Percentiles rank a stretch among this genome's conserved stretches.
These are phyloP conservation scores for Gambusia holbrooki DNA, from an alignment of 2,113 vertebrate species.

Conservation along the genomic window DNA sequence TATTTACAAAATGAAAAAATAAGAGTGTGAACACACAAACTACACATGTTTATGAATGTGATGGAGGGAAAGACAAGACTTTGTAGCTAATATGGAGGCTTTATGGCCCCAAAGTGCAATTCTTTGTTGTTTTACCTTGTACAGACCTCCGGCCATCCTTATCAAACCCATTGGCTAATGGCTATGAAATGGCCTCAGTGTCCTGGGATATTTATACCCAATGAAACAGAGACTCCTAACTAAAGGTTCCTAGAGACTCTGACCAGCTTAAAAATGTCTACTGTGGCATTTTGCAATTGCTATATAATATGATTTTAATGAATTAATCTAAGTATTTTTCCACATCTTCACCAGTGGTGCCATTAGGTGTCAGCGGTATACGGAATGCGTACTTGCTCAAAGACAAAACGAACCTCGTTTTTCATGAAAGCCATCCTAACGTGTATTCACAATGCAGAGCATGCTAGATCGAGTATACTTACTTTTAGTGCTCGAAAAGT, in stretches of 20 bases:
- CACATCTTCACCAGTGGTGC: not conserved
- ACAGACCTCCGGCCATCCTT: too few relatives aligned
- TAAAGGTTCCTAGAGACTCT: not conserved
- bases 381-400: slow-evolving; percentile 43
- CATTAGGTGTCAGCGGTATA: not conserved
- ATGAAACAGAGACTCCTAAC: not conserved
- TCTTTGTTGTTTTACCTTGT: too few relatives aligned
- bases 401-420: slow-evolving; percentile 10
- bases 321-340: not conserved
- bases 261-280: not conserved
- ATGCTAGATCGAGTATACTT: slow-evolving; percentile 34
- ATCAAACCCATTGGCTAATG: too few relatives aligned
- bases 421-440: slow-evolving; percentile 18
- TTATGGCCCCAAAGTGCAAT: too few relatives aligned
- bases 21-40: too few relatives aligned
- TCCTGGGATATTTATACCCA: not conserved
- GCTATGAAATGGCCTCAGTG: not conserved
- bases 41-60: too few relatives aligned
- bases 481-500: slow-evolving; percentile 20
- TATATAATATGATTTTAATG: not conserved
- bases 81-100: too few relatives aligned
- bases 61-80: too few relatives aligned
- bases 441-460: slow-evolving; percentile 47
- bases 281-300: not conserved
- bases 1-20: not conserved